These are phyloP conservation scores for Platalea minor DNA, from an alignment of 2,797 vertebrate species.

Conservation along the genomic window DNA sequence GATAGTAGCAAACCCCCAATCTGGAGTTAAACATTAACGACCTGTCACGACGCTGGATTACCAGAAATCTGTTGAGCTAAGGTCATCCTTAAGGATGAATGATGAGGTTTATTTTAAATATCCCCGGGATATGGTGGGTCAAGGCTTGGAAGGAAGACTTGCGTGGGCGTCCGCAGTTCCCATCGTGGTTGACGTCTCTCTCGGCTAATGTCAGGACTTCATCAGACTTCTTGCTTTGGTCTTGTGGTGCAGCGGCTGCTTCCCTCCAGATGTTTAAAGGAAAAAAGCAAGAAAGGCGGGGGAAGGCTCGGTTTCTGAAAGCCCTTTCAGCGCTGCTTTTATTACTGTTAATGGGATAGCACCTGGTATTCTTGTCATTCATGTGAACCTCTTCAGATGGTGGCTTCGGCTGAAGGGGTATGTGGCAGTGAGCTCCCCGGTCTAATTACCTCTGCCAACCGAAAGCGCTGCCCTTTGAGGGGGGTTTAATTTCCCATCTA, in stretches of 20 bases:
- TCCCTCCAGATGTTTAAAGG: not conserved
- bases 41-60: not conserved
- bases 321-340: not conserved
- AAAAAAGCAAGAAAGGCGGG: not conserved
- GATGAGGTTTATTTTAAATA: not conserved
- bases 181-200: not conserved
- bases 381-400: not conserved
- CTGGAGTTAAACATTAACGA: conserved; percentile 27
- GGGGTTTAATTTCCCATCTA: not conserved
- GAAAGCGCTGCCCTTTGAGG: not conserved
- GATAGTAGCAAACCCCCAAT: not conserved
- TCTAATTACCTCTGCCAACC: not conserved
- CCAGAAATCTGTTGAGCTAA: not conserved
- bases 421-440: not conserved
- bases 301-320: not conserved
- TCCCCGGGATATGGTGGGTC: rapidly evolving
- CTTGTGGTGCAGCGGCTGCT: not conserved
- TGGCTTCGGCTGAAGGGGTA: not conserved
- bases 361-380: not conserved
- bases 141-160: not conserved
- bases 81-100: not conserved
- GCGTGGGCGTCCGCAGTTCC: not conserved
- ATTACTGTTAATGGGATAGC: not conserved
- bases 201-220: not conserved
- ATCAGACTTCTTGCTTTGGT: not conserved